Percentiles rank a stretch among this genome's conserved stretches.
These are phyloP conservation scores for Chaetops frenatus DNA, from an alignment of 2,113 vertebrate species.

Conservation along the genomic window DNA sequence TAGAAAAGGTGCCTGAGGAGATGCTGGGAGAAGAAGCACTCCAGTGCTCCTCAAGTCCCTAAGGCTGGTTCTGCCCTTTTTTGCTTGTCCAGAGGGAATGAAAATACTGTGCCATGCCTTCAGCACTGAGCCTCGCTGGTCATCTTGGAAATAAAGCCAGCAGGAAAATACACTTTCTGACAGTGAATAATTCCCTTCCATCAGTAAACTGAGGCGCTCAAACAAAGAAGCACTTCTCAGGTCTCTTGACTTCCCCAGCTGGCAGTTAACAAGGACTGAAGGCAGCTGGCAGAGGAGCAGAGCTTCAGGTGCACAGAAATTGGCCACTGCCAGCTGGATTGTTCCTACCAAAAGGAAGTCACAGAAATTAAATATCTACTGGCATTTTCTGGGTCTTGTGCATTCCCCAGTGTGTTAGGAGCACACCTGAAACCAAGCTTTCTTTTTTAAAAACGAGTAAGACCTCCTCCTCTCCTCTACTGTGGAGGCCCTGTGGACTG, in stretches of 20 bases:
- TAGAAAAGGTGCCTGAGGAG: neutral
- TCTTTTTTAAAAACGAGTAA: neutral
- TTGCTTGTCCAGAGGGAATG: neutral
- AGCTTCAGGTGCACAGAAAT: neutral
- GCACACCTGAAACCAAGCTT: neutral
- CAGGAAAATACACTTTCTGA: neutral
- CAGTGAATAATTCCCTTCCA: neutral
- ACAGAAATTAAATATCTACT: neutral
- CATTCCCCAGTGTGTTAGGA: accelerated
- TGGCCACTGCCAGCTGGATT: neutral
- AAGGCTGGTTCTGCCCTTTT: neutral
- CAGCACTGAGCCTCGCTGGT: neutral
- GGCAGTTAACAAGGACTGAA: neutral
- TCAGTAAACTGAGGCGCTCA: too few relatives aligned
- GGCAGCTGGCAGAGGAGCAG: neutral
- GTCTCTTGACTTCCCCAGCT: neutral
- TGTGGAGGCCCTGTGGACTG: accelerated
- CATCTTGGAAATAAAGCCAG: neutral
- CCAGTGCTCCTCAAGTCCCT: neutral
- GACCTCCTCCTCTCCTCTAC: neutral
- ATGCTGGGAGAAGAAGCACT: neutral
- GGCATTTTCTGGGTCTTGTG: neutral
- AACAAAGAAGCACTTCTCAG: neutral
- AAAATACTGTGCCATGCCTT: neutral
- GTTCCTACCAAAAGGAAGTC: neutral